These are phyloP conservation scores for Zaprionus kolodkinae DNA, from an alignment of 1,140 invertebrate species.

Conservation along the genomic window DNA sequence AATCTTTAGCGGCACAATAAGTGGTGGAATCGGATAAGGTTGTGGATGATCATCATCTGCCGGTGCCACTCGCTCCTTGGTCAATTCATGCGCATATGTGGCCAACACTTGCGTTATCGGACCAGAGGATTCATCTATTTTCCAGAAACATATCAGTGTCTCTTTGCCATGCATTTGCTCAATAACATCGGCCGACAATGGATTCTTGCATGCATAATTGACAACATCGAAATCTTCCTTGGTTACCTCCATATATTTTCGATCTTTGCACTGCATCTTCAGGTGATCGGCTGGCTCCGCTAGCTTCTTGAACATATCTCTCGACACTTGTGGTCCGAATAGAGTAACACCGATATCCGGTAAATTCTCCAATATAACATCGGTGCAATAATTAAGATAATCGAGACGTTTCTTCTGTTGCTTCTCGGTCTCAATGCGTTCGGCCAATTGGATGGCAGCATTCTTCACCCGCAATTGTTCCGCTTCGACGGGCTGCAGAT, in stretches of 20 bases:
- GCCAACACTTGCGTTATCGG: conserved; percentile 67
- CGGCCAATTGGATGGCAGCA: conserved; percentile 52
- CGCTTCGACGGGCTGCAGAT: conserved; percentile 86
- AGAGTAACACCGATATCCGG: conserved; percentile 81
- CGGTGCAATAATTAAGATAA: conserved; percentile 82
- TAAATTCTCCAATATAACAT: conserved; percentile 84
- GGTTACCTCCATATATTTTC: conserved; percentile 56
- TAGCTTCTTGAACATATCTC: conserved; percentile 80
- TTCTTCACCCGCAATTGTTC: conserved; percentile 73
- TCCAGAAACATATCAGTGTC: conserved; percentile 78
- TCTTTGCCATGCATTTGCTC: conserved; percentile 78
- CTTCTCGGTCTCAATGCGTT: conserved; percentile 72
- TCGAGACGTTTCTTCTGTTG: conserved; percentile 75
- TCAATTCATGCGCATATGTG: conserved; percentile 68
- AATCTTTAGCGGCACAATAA: conserved; percentile 61
- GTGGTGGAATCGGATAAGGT: conserved; percentile 56
- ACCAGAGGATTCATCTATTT: conserved; percentile 66
- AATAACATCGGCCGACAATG: conserved; percentile 63
- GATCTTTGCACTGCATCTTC: conserved; percentile 80
- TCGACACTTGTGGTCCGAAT: conserved; percentile 77
- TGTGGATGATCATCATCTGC: conserved; percentile 54
- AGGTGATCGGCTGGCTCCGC: conserved; percentile 74
- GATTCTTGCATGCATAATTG: conserved; percentile 74
- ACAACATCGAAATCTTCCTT: conserved; percentile 65
- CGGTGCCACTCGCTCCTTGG: conserved; percentile 49